Conservation (phyloP, 2,797 vertebrate genomes). For the Neolamprologus multifasciatus region DNA sequence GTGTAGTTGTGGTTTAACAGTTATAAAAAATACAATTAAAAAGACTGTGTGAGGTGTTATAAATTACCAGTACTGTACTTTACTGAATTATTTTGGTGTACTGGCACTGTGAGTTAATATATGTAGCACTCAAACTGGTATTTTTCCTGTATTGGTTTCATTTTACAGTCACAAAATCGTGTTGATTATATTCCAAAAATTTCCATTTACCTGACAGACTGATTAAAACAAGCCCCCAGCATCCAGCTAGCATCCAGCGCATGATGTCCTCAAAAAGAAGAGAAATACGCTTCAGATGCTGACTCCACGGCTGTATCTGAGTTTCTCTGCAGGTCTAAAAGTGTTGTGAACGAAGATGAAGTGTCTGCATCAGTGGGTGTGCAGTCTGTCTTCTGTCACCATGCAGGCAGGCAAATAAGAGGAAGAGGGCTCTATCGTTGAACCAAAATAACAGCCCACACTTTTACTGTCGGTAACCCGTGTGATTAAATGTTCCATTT, state of each 20-base stretch:
- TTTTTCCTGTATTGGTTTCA: neutral
- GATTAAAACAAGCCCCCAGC: slow-evolving; percentile 42
- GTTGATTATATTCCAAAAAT: neutral
- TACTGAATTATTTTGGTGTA: neutral
- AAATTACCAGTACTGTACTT: neutral
- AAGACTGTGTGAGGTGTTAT: neutral
- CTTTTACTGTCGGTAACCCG: neutral
- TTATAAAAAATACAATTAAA: neutral
- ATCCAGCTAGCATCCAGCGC: slow-evolving; percentile 55
- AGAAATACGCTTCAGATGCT: neutral
- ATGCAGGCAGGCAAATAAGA: slow-evolving; percentile 39
- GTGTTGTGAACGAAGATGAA: neutral
- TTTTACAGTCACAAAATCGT: neutral
- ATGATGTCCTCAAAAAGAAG: slow-evolving; percentile 33
- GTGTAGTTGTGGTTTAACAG: neutral
- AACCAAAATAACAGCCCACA: neutral
- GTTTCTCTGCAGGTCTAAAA: neutral
- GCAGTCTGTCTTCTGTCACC: neutral
- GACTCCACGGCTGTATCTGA: neutral
- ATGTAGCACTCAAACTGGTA: neutral
- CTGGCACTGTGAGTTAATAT: neutral
- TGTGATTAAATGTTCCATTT: neutral
- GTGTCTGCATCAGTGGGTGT: neutral
- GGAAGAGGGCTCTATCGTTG: neutral
- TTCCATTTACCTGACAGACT: slow-evolving; percentile 60